A percentile compares a stretch with the other conserved stretches of the same genome.
phyloP scores from a whole-genome alignment of 1,140 invertebrate genomes.

The Laodelphax striatellus region DNA sequence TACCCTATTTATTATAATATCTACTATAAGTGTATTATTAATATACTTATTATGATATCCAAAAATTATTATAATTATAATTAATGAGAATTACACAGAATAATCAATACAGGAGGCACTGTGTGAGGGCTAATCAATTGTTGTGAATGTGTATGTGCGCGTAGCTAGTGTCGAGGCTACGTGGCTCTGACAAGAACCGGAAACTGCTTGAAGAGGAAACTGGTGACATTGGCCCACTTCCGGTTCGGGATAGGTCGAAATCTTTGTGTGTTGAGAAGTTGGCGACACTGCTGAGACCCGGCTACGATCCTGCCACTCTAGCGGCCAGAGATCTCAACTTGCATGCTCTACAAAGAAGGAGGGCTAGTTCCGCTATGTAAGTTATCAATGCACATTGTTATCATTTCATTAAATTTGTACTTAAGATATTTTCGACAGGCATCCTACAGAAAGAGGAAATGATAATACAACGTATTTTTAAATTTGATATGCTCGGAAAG shows the following conservation, averaged over 20 bases:
- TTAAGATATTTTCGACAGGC: not conserved
- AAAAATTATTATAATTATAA: too few species aligned
- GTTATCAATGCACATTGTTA: not conserved
- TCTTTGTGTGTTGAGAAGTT: slow-evolving; percentile 23
- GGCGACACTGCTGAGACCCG: slow-evolving; percentile 18
- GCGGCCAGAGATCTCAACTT: slow-evolving; percentile 19
- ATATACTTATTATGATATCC: too few species aligned
- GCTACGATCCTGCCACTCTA: slow-evolving; percentile 19
- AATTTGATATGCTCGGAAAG: too few species aligned
- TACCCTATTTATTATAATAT: too few species aligned
- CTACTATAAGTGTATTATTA: too few species aligned
- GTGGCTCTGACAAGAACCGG: slow-evolving; percentile 1
- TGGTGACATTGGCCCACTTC: not conserved
- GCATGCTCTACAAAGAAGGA: slow-evolving; percentile 16
- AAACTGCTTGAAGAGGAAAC: slow-evolving; percentile 9
- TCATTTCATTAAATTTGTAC: not conserved
- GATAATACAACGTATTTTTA: not conserved
- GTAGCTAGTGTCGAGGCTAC: slow-evolving; percentile 14
- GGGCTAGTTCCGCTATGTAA: slow-evolving; percentile 24
- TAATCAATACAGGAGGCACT: not conserved
- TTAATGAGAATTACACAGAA: too few species aligned
- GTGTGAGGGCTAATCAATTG: not conserved
- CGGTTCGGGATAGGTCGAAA: slow-evolving; percentile 21
- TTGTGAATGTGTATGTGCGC: not conserved
- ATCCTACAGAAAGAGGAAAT: too few species aligned